phyloP scores from a whole-genome alignment of 2,888 invertebrate genomes.

The Petrolisthes manimaculis region DNA sequence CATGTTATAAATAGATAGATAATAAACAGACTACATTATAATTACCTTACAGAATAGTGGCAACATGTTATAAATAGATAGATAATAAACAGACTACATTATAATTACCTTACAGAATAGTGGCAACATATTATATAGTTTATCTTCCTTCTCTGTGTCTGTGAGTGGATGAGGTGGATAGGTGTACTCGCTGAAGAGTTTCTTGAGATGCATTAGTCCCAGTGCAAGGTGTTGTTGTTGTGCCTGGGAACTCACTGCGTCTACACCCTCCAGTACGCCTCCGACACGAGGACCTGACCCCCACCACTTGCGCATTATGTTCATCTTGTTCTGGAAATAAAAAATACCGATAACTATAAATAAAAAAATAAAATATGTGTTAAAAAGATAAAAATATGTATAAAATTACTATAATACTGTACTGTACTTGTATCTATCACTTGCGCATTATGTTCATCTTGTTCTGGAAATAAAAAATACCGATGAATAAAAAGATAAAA shows the following conservation, averaged over 20 bases:
- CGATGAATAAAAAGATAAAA: no score
- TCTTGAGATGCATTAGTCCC: slow-evolving; percentile 95
- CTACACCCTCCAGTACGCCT: slow-evolving; percentile 72
- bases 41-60: slow-evolving; percentile 70
- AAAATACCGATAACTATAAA: no score
- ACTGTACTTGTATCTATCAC: no score
- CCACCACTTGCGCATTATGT: slow-evolving; percentile 92
- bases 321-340: slow-evolving; percentile 76
- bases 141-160: slow-evolving; percentile 88
- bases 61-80: slow-evolving; percentile 98
- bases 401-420: no score
- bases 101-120: slow-evolving; percentile 91
- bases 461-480: no score
- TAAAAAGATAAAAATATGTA: no score
- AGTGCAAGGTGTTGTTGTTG: slow-evolving; percentile 78
- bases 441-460: slow-evolving; percentile 93
- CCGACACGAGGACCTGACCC: slow-evolving; percentile 74
- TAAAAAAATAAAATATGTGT: no score
- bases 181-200: slow-evolving; percentile 93
- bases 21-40: no score
- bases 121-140: slow-evolving; percentile 96
- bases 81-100: slow-evolving; percentile 12
- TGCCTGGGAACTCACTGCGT: slow-evolving; percentile 68
- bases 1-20: no score
- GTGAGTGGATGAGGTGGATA: slow-evolving; percentile 86